Evolutionary conservation across 2,113 vertebrate genomes (phyloP).

Genomic region (Dasyprocta punctata): DNA sequence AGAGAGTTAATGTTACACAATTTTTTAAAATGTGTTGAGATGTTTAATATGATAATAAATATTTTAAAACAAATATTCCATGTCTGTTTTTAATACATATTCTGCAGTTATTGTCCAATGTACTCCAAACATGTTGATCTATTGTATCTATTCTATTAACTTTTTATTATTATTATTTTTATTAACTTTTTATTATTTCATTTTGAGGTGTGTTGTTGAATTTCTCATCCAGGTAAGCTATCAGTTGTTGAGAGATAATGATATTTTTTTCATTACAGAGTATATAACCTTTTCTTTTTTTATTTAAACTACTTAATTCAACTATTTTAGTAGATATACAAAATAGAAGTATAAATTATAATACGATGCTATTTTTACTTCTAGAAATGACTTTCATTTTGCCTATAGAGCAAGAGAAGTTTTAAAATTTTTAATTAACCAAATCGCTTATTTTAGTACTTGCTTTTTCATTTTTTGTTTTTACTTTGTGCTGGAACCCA

Average conservation of each 20-base stretch:
- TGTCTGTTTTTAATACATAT: not conserved
- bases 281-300: not conserved
- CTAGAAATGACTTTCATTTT: not conserved
- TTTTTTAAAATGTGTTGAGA: not conserved
- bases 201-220: not conserved
- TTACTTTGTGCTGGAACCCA: not conserved
- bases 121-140: not conserved
- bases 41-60: not conserved
- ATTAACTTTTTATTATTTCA: not conserved
- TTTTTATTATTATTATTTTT: not conserved
- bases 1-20: not conserved
- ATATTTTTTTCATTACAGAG: not conserved
- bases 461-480: not conserved
- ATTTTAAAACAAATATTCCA: not conserved
- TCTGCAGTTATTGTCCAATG: not conserved
- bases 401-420: not conserved
- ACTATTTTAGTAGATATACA: not conserved
- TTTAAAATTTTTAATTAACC: not conserved
- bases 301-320: not conserved
- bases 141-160: not conserved
- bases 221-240: not conserved
- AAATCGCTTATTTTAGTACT: not conserved
- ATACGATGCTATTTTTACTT: not conserved
- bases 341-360: not conserved
- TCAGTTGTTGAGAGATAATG: not conserved